Evolutionary conservation across 2,888 invertebrate species (phyloP), one percentile per base, ranked within the genome.

Genomic region (Tridacna crocea): DNA sequence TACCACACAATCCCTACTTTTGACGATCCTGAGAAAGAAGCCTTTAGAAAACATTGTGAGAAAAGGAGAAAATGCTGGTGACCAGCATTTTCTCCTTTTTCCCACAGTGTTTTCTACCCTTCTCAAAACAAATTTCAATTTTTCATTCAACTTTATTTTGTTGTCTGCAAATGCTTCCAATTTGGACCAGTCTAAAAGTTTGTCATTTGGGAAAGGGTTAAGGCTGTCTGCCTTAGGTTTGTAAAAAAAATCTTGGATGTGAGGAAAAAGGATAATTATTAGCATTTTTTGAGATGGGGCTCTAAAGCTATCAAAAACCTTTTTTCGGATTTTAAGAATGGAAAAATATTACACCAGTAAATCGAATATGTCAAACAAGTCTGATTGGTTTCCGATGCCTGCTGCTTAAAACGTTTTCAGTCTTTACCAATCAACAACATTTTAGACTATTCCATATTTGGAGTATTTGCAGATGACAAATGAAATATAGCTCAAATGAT

Each of bases 231-330:
- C 55, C 55, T 19, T 36, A 36, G 36, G 8, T 36, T 36, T 36
- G 36, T 36, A 2, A 36, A 36, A 36, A 36, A 36, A 36, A n/a
- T n/a, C n/a, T 36, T 2, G 2, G 36, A 36, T 36, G 36, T 36
- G 36, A 36, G 36, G 19, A 70, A 70, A 70, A 24, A 51, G 51
- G 10, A 51, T 22, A 51, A 26, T 70, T 70, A 70, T 70, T 26
- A 70, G 22, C n/a, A 46, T 70, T 51, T 70, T 70, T 22, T 22
- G 13, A 61, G 61, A 61, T 51, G 24, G 46, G 36, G 70, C 70
- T 47, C 51, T 70, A 70, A 70, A 70, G 24, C 70, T 70, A 70
- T 70, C 70, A 70, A 70, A 70, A 70, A 70, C 70, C 70, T 70
- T 70, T 70, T 70, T 46, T n/a, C n/a, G n/a, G 8, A 12, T 66